Evolutionary conservation across 2,888 invertebrate species (phyloP).

Genomic region (Eristalis tenax): DNA sequence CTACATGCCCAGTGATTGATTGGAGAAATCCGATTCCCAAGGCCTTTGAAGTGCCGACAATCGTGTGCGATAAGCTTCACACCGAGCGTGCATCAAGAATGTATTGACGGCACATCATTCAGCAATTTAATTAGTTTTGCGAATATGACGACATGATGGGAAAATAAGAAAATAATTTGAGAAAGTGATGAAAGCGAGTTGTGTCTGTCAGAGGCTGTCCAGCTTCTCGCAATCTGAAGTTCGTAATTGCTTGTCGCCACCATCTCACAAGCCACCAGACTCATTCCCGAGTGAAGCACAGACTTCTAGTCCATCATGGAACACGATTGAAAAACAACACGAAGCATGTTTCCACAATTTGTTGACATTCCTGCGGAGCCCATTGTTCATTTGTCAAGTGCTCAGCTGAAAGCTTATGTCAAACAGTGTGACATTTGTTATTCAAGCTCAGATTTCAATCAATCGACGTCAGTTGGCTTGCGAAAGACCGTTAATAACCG

Average conservation of each 20-base stretch:
- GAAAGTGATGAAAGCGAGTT: too few species aligned
- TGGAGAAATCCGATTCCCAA: background rate
- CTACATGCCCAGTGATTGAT: background rate
- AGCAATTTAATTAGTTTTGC: too few species aligned
- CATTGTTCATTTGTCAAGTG: background rate
- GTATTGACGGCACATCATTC: background rate
- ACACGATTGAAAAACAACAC: background rate
- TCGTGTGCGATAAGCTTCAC: background rate
- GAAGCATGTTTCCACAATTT: background rate
- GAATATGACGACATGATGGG: too few species aligned
- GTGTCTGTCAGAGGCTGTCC: too few species aligned
- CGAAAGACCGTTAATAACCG: background rate
- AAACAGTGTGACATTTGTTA: background rate
- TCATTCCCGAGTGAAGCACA: too few species aligned
- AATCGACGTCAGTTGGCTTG: background rate
- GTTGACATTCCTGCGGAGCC: background rate
- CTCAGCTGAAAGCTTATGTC: background rate
- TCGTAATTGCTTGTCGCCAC: too few species aligned
- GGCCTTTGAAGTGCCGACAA: background rate
- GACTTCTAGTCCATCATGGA: background rate
- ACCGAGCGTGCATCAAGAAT: background rate
- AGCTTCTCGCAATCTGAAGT: too few species aligned
- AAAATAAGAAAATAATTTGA: too few species aligned
- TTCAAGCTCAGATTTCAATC: background rate
- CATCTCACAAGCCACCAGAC: too few species aligned